phyloP scores from a whole-genome alignment of 2,888 invertebrate species.

The Acrobasis suavella region DNA sequence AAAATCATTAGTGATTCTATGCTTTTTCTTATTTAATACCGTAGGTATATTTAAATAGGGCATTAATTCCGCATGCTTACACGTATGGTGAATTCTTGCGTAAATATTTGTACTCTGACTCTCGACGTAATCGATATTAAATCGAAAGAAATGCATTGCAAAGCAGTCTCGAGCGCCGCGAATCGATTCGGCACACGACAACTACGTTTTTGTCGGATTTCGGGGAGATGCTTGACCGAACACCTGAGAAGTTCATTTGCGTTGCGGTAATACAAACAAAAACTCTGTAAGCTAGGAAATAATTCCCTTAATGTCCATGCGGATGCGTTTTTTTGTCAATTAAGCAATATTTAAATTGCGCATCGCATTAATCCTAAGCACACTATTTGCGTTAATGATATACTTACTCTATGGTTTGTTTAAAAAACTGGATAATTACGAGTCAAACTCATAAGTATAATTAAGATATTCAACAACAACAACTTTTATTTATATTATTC shows the following conservation, averaged over 20 bases:
- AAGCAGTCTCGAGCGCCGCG: conserved; percentile 46
- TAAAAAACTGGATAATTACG: neutral
- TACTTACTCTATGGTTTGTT: neutral
- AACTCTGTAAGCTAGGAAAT: conserved; percentile 25
- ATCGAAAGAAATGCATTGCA: conserved; percentile 53
- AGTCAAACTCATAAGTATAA: neutral
- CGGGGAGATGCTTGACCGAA: conserved; percentile 45
- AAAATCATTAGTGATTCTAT: no score
- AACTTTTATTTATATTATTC: no score
- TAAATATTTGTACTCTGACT: conserved; percentile 39
- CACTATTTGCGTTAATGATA: conserved; percentile 14
- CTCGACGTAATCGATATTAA: conserved; percentile 57
- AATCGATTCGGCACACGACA: conserved; percentile 56
- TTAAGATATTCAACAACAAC: no score
- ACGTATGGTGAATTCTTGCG: conserved; percentile 29
- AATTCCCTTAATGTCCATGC: conserved; percentile 9
- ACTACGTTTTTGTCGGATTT: conserved; percentile 48
- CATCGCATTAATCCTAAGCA: neutral
- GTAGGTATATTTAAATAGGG: neutral
- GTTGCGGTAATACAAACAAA: conserved; percentile 39
- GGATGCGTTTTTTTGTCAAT: conserved; percentile 26
- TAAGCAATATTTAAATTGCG: conserved; percentile 4
- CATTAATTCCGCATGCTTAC: conserved; percentile 4
- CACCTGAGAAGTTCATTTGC: conserved; percentile 52
- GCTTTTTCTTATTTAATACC: neutral